Evolutionary conservation across 2,888 invertebrate species (phyloP), one percentile per base, ranked within the genome.

Genomic region (Encarsia formosa): DNA sequence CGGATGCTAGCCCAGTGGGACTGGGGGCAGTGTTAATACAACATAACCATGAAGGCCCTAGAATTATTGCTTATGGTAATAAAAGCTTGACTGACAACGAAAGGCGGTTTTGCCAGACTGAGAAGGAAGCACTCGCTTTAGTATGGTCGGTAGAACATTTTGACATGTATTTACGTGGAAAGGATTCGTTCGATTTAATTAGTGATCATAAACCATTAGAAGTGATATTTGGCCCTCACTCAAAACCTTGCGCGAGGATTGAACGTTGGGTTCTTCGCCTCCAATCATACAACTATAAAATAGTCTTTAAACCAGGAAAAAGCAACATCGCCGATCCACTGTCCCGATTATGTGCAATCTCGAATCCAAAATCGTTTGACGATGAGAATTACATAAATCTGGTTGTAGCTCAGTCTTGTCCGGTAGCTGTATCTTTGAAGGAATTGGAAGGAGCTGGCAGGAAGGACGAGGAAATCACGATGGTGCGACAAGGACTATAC

Each of bases 91-190:
- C 53, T 16, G 40, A 48, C 8, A 37, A 41, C 13, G 51, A 58
- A 40, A 43, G 29, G 13, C 18, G 50, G 20, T 56, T 68, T 54
- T 71, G 63, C 4, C 66, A 67, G 50, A 61, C 65, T 23, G 61
- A 68, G 56, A 65, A 65, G 52, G 62, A 68, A 61, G 69, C 67
- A 2, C 58, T 72, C 5, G 65, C 66, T 13, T 52, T 72, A 4
- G 60, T 72, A 19, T 69, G 64, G 60, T 71, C 68, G 4, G 64
- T 72, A 5, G 66, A 70, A 46, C 62, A 65, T 46, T 77, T 76
- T 57, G 65, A 73, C 46, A 60, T 65, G 18, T 76, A 69, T 52
- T 35, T 76, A 3, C 68, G 59, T 55, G 76, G 76, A 1, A 59
- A 67, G 13, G 59, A 64, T n/a, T n/a, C n/a, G n/a, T 78, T 77